A percentile compares a stretch with the other conserved stretches of the same genome.
phyloP scores from a whole-genome alignment of 2,888 invertebrate species.

The Cybosia mesomella region DNA sequence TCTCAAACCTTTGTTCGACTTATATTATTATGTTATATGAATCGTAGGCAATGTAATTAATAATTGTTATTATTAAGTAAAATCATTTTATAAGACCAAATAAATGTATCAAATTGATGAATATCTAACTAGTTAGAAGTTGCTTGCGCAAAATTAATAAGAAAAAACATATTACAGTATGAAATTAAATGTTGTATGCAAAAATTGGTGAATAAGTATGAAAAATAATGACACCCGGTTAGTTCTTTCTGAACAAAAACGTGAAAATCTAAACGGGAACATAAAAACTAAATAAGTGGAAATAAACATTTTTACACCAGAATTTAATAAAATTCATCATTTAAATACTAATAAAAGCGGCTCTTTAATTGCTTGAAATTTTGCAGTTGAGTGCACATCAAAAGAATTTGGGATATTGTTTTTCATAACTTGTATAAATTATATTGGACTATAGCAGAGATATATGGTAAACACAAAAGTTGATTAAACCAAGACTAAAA shows the following conservation, averaged over 20 bases:
- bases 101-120: background rate
- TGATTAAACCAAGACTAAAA: conserved; percentile 13
- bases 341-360: too few relatives aligned
- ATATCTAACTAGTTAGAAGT: too few relatives aligned
- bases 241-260: too few relatives aligned
- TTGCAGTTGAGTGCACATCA: background rate
- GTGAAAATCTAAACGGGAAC: background rate
- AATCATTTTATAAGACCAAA: background rate
- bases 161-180: background rate
- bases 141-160: too few relatives aligned
- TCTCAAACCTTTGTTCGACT: too few relatives aligned
- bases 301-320: too few relatives aligned
- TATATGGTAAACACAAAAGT: conserved; percentile 13
- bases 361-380: background rate
- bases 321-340: too few relatives aligned
- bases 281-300: background rate
- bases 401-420: conserved; percentile 9
- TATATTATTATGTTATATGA: too few relatives aligned
- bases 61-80: too few relatives aligned
- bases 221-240: too few relatives aligned
- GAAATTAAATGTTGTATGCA: background rate
- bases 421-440: conserved; percentile 14
- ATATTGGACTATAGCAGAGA: conserved; percentile 8
- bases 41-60: too few relatives aligned
- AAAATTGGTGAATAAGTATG: too few relatives aligned